Base-by-base conservation (phyloP, 1,140 invertebrate species). In the Cryptotermes secundus region DNA sequence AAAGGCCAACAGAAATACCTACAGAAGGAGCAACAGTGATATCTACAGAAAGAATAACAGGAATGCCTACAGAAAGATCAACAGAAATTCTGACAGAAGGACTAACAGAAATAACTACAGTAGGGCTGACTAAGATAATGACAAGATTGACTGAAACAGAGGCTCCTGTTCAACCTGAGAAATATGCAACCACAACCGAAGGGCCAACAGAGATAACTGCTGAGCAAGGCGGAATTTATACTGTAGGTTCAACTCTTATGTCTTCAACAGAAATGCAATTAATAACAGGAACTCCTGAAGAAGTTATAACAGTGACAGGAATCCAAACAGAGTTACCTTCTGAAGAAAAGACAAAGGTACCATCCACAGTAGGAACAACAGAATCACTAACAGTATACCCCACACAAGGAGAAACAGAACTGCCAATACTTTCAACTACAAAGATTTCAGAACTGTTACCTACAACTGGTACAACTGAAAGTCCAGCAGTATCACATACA, bases 31-130 rank as follows among this genome's bases (percentile, higher is more conserved):
- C 38, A 42, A 81, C 81, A n/a, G 42, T 22, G 45, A 19, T 26
- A 9, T 1, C 0, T 12, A 26, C 36, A 80, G 79, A 31, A 80
- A 31, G 34, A 80, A 9, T 7, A 0, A 81, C 81, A 12, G 35
- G 24, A 81, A 42, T 12, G 53, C 26, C 53, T 22, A 19, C 24
- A 26, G 24, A 14, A 24, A 22, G 6, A 59, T 19, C 53, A 19
- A 59, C 80, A 34, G 80, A 65, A 83, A n/a, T 42, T 0, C 42
- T n/a, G n/a, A 45, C 45, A 81, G 83, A 80, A 84, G 6, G 34
- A 35, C 31, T 79, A 80, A 84, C 45, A 22, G 49, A 49, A 83
- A n/a, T 79, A 4, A 0, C 79, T 65, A 83, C 80, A 34, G 80
- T 16, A 83, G 24, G 6, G 45, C 31, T 80, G 3, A 35, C 80